Conservation (phyloP, 2,888 invertebrate genomes). For the Opisthograptis luteolata region DNA sequence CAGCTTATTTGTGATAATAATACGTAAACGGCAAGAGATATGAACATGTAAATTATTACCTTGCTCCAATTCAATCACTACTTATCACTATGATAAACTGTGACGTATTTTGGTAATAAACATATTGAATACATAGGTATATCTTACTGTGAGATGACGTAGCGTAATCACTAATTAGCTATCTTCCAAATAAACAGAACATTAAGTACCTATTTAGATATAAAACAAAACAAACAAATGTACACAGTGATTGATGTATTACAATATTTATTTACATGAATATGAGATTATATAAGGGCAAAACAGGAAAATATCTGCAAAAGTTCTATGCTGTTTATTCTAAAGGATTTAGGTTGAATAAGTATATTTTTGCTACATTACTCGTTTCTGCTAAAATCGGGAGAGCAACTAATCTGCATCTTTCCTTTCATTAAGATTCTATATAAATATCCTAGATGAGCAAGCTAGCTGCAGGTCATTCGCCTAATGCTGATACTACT, state of each 20-base stretch:
- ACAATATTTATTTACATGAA: too few species aligned
- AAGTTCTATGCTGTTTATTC: neutral
- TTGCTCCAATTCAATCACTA: conserved; percentile 60
- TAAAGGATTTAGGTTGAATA: neutral
- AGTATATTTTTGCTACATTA: too few species aligned
- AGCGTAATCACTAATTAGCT: conserved; percentile 3
- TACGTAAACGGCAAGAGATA: conserved; percentile 51
- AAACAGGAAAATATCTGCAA: conserved; percentile 12
- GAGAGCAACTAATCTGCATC: too few species aligned
- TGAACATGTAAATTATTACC: conserved; percentile 62
- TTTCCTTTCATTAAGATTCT: too few species aligned
- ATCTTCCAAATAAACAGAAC: conserved; percentile 11
- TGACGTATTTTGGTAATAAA: conserved; percentile 51
- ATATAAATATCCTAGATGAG: too few species aligned
- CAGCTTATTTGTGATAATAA: conserved; percentile 48
- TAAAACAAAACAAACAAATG: neutral
- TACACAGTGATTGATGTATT: neutral
- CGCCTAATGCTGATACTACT: too few species aligned
- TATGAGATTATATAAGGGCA: too few species aligned
- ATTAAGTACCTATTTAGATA: conserved; percentile 4
- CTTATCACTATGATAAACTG: conserved; percentile 41
- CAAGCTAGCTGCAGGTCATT: too few species aligned
- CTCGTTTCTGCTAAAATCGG: too few species aligned
- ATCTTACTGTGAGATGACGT: conserved; percentile 9
- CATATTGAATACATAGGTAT: neutral